Base-by-base conservation (phyloP, 2,888 invertebrate genomes). In the Synanthedon formicaeformis region DNA sequence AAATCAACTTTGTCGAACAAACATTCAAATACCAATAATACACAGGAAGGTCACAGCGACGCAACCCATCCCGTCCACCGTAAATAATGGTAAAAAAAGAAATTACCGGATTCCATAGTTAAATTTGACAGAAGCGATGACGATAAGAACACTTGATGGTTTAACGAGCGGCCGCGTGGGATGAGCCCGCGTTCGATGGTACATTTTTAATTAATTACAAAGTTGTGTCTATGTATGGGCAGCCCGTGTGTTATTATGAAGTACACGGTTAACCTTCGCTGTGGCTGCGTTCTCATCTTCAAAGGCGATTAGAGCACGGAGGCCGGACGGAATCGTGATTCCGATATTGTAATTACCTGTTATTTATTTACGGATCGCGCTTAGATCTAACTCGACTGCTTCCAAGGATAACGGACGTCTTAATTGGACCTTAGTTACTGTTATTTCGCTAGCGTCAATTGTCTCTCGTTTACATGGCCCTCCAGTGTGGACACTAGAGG, bases 111-210 rank as follows among this genome's bases (percentile, higher is more conserved):
- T 80, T 83, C 77, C 68, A 71, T 79, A 81, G 79, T 80, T 74
- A 79, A 78, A 80, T 79, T 81, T 81, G 83, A 83, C 81, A 84
- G 84, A 79, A 79, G 77, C 78, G 78, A 80, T 77, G 78, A 73
- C 75, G 80, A 81, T 81, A 81, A 82, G 75, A 80, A 77, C 76
- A 73, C 70, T 75, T 73, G 80, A 79, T 76, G 75, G 77, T 76
- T 75, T 79, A 78, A 80, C 80, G 75, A 79, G 79, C 71, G 69
- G 61, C 65, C 71, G 80, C 78, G 81, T 83, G 79, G 81, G 81
- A 78, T 69, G 75, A 71, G 73, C 71, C 76, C 66, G 68, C 71
- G 71, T 69, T 73, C 73, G 73, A 75, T 78, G 71, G 73, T 73
- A 76, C 73, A 78, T 77, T 77, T 81, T 77, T 79, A 78, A 83